phyloP scores from a whole-genome alignment of 1,140 invertebrate genomes.

The Anastatus disparis region DNA sequence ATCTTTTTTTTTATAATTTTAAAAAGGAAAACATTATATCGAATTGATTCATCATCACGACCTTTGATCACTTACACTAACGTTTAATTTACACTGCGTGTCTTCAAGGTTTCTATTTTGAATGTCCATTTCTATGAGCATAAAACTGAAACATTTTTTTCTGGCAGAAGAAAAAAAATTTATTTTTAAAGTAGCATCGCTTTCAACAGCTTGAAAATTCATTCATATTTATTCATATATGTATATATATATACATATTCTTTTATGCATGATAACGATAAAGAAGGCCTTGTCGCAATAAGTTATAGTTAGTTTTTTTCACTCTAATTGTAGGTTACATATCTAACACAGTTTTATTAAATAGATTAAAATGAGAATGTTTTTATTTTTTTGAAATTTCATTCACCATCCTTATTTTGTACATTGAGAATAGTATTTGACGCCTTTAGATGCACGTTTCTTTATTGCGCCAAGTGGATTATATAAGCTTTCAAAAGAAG shows the following conservation, averaged over 20 bases:
- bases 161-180: too few species aligned
- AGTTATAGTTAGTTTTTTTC: neutral
- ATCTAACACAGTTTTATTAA: too few species aligned
- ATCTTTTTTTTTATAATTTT: too few species aligned
- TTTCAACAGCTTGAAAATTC: neutral
- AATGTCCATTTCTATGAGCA: neutral
- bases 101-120: neutral
- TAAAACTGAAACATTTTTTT: neutral
- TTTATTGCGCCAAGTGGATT: too few species aligned
- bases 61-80: neutral
- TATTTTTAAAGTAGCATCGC: neutral
- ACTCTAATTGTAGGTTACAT: too few species aligned
- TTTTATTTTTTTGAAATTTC: too few species aligned
- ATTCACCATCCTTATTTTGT: too few species aligned
- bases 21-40: too few species aligned
- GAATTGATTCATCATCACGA: too few species aligned
- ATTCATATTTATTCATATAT: neutral
- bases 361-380: too few species aligned
- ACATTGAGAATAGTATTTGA: neutral
- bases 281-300: slow-evolving; percentile 26
- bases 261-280: slow-evolving; percentile 9
- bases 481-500: too few species aligned
- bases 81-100: neutral
- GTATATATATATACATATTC: neutral
- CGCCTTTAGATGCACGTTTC: too few species aligned